Conservation (phyloP, 2,888 invertebrate genomes). For the Drepanosiphum platanoidis region DNA sequence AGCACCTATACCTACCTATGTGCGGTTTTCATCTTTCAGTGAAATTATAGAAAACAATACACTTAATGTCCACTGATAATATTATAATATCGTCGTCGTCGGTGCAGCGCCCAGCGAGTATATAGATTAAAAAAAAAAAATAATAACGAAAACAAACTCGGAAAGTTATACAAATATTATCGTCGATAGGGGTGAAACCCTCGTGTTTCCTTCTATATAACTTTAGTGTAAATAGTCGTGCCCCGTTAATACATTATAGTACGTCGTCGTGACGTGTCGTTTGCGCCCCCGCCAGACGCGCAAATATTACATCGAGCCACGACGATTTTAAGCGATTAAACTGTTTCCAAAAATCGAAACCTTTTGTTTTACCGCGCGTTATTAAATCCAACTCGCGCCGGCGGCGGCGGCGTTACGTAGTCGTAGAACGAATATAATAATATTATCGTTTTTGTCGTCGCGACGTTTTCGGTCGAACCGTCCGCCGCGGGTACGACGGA, state of each 20-base stretch:
- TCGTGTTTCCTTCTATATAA: constrained; percentile 2
- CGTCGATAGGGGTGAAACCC: constrained; percentile 9
- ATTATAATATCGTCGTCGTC: no score
- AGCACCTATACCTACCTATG: no score
- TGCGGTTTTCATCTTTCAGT: no score
- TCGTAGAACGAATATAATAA: no score
- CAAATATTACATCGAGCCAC: constrained; percentile 9
- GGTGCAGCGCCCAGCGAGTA: no score
- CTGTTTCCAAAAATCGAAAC: constrained; percentile 30
- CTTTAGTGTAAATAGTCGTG: constrained; percentile 20
- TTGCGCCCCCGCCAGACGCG: background rate
- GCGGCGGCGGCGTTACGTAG: background rate
- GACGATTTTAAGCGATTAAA: constrained; percentile 24
- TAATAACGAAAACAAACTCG: no score
- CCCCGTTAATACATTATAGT: background rate
- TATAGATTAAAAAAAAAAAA: background rate
- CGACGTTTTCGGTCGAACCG: constrained; percentile 16
- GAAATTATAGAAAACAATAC: no score
- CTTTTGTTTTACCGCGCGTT: background rate
- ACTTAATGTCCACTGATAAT: no score
- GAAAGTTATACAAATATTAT: constrained; percentile 17
- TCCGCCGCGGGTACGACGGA: background rate
- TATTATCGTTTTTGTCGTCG: constrained; percentile 10
- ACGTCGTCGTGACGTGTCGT: no score
- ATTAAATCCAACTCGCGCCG: constrained; percentile 16